Percentiles rank a stretch among this genome's conserved stretches.
Conservation (phyloP, 2,113 vertebrate genomes). For the Dipodomys ordii region DNA sequence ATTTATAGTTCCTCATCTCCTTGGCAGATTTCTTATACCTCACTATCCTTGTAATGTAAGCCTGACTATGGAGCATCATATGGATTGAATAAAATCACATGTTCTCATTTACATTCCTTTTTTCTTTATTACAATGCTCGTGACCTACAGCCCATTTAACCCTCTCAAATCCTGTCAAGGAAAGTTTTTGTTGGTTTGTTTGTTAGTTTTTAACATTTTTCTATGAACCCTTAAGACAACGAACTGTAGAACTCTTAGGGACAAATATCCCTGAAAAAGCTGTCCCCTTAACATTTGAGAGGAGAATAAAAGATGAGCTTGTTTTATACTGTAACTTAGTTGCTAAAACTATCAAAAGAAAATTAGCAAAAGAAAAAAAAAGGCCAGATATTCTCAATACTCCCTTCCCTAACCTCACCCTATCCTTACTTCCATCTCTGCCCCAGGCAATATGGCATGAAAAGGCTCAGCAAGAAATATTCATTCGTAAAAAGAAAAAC, state of each 20-base stretch:
- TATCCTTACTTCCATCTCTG: constrained; percentile 69
- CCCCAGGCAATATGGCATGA: constrained; percentile 80
- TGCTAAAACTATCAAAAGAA: constrained; percentile 15
- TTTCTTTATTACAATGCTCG: neutral
- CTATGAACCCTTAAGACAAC: constrained; percentile 4
- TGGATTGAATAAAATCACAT: constrained; percentile 11
- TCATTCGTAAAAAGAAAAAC: constrained; percentile 81
- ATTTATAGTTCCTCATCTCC: neutral
- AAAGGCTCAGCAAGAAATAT: constrained; percentile 84
- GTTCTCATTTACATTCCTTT: neutral
- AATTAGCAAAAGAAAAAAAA: constrained; percentile 46
- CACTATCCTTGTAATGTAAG: neutral
- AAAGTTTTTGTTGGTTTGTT: neutral
- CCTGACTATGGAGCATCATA: neutral
- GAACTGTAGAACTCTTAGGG: neutral
- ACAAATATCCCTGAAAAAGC: constrained; percentile 29
- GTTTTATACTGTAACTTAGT: neutral
- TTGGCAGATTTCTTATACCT: neutral
- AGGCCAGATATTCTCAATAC: constrained; percentile 46
- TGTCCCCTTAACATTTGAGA: constrained; percentile 7
- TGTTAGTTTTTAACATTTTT: neutral
- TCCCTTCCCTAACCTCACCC: constrained; percentile 69
- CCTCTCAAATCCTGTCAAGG: neutral
- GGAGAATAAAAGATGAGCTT: neutral
- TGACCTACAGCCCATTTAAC: neutral